Conservation (phyloP, 2,797 vertebrate species). For the Antrozous pallidus region DNA sequence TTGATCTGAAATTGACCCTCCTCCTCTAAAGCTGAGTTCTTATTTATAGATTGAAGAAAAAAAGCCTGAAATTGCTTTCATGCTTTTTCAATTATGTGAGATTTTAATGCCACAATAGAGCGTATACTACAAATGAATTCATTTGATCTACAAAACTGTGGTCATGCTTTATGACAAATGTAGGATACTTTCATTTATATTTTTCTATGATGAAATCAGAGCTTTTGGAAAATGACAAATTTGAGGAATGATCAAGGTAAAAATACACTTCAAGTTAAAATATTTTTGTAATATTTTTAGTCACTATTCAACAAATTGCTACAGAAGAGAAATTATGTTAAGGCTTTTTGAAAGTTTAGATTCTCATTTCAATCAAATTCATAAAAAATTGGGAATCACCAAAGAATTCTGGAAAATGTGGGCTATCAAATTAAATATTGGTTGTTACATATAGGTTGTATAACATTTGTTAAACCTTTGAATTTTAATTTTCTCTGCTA, state of each 20-base stretch:
- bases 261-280: not conserved
- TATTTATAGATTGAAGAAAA: constrained; percentile 42
- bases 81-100: constrained; percentile 58
- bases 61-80: constrained; percentile 60
- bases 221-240: not conserved
- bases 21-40: constrained; percentile 43
- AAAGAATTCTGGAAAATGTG: constrained; percentile 6
- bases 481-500: not conserved
- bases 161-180: constrained; percentile 18
- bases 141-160: constrained; percentile 52
- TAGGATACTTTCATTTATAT: not conserved
- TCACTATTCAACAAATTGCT: not conserved
- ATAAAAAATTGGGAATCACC: not conserved
- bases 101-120: constrained; percentile 52
- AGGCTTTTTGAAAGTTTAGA: not conserved
- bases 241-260: constrained; percentile 26
- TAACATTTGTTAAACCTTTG: not conserved
- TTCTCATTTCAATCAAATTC: not conserved
- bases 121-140: constrained; percentile 60
- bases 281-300: not conserved
- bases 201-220: constrained; percentile 45
- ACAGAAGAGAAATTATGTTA: not conserved
- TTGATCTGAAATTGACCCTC: constrained; percentile 46
- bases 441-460: not conserved
- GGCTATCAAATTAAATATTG: not conserved